A percentile compares a stretch with the other conserved stretches of the same genome.
These are phyloP conservation scores for Podarcis raffonei DNA, from an alignment of 2,113 vertebrate genomes.

Conservation along the genomic window DNA sequence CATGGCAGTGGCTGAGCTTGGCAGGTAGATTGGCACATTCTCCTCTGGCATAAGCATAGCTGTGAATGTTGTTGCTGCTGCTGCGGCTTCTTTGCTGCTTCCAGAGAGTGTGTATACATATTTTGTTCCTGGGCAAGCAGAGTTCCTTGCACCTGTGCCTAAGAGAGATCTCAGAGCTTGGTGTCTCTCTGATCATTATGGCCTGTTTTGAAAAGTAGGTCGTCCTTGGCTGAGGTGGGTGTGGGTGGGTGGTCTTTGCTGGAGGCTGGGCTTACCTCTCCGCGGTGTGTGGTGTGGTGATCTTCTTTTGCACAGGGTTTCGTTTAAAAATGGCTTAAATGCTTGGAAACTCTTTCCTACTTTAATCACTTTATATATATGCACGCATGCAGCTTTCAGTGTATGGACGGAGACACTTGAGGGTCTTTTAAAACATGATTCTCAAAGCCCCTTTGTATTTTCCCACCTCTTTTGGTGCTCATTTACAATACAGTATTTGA, in stretches of 20 bases:
- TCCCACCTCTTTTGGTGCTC: background rate
- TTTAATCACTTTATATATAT: background rate
- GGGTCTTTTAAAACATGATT: background rate
- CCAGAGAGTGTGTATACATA: background rate
- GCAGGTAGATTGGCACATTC: background rate
- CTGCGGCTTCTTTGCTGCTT: background rate
- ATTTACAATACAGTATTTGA: background rate
- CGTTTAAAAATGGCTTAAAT: background rate
- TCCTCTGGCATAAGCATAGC: background rate
- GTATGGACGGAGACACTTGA: background rate
- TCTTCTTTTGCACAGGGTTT: too few relatives aligned
- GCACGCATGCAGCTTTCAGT: background rate
- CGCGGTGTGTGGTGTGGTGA: background rate
- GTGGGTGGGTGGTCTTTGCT: conserved; percentile 55
- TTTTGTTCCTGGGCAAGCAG: background rate
- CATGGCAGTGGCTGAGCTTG: background rate
- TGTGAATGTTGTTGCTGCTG: background rate
- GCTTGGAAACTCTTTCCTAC: background rate
- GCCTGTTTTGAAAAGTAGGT: conserved; percentile 56
- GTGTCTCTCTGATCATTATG: conserved; percentile 33
- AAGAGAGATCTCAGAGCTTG: background rate
- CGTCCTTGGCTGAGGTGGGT: conserved; percentile 6
- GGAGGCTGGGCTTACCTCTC: background rate
- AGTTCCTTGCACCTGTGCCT: background rate
- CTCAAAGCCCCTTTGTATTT: background rate